Base-by-base conservation (phyloP, 2,888 invertebrate genomes). In the Aricia artaxerxes region DNA sequence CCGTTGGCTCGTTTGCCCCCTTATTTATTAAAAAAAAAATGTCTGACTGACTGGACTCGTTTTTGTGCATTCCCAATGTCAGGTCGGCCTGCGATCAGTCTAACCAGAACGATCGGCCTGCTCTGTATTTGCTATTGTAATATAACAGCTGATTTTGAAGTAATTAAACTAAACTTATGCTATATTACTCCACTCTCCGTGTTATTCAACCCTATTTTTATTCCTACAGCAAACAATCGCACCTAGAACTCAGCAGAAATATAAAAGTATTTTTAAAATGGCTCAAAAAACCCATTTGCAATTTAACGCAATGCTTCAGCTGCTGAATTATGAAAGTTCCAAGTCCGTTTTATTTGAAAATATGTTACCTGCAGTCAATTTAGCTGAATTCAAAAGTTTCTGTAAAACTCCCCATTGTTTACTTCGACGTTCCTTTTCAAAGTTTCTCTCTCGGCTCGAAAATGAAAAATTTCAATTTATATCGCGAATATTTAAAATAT, bases 381-480 rank as follows among this genome's bases (percentile, higher is more conserved):
- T 69, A 38, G 69, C 35, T 35, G 13, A 69, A 69, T 69, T 69
- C 35, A 69, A 35, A 69, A 69, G 69, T 38, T 69, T 13, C 11
- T 69, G 69, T 35, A 73, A 44, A 75, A 38, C 73, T 44, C 73
- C 1, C 49, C 24, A 49, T 24, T 75, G 49, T 75, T 75, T 75
- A 75, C 75, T 75, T 49, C 49, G 49, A 11, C 24, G 13, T 75
- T 75, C 49, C 44, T 75, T 75, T 49, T 44, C 49, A 53, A 75
- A 75, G 49, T 75, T 75, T 49, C 49, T 24, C 75, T 31, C 69
- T 69, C 69, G 35, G 35, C 69, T 35, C 35, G 16, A 75, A 75
- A 75, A 49, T 44, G 44, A 75, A 49, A 75, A 49, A 75, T 75
- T 75, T 44, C 73, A 40, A 73, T 31, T 44, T 75, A 49, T 75